Percentiles rank a stretch among this genome's conserved stretches.
These are phyloP conservation scores for Tichodroma muraria DNA, from an alignment of 2,113 vertebrate species.

Conservation along the genomic window DNA sequence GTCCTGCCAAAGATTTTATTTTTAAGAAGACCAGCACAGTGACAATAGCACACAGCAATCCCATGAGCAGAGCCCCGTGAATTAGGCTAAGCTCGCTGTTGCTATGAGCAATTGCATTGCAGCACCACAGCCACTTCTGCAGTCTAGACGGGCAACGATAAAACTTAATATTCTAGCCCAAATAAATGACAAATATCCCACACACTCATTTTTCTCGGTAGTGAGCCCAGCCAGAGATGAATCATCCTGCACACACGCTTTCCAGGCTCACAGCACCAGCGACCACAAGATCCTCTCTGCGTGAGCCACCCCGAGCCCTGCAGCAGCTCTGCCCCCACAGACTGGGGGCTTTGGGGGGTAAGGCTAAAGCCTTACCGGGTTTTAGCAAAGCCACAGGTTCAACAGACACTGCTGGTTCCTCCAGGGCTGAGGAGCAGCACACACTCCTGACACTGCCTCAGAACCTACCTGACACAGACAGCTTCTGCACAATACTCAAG, in stretches of 20 bases:
- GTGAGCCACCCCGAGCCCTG: not conserved
- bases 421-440: not conserved
- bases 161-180: not conserved
- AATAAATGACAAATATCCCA: not conserved
- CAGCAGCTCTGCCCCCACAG: not conserved
- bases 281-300: not conserved
- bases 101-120: not conserved
- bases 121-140: not conserved
- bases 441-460: rapidly evolving
- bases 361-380: too few relatives aligned
- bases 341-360: not conserved
- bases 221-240: not conserved
- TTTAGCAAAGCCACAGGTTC: not conserved
- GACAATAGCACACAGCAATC: not conserved
- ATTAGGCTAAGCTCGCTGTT: not conserved
- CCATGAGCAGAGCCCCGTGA: rapidly evolving
- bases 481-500: not conserved
- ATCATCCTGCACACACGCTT: not conserved
- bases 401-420: not conserved
- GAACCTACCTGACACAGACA: not conserved
- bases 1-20: not conserved
- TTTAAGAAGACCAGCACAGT: not conserved
- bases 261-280: not conserved
- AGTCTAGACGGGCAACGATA: not conserved
- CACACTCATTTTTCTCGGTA: not conserved